A percentile compares a stretch with the other conserved stretches of the same genome.
Conservation (phyloP, 2,113 vertebrate species). For the Oxyruncus cristatus region DNA sequence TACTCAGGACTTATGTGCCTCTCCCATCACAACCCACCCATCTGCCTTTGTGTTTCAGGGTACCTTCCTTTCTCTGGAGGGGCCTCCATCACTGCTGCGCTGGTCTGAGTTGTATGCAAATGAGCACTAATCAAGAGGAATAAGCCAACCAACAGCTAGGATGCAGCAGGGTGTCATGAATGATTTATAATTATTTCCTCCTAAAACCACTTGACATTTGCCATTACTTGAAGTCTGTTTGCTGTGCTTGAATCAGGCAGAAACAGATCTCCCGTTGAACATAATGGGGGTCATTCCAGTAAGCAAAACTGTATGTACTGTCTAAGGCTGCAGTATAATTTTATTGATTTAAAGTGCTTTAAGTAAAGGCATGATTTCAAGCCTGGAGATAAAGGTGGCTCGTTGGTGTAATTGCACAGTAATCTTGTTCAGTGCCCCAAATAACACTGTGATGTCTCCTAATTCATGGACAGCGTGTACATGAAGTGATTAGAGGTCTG, state of each 20-base stretch:
- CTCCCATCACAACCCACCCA: not conserved
- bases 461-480: slow-evolving; percentile 39
- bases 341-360: slow-evolving; percentile 66
- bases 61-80: not conserved
- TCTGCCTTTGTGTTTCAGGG: not conserved
- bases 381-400: slow-evolving; percentile 54
- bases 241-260: slow-evolving; percentile 59
- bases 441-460: slow-evolving; percentile 46
- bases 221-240: slow-evolving; percentile 63
- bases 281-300: slow-evolving; percentile 49
- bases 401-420: slow-evolving; percentile 51
- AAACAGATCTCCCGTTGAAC: slow-evolving; percentile 27
- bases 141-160: slow-evolving; percentile 17
- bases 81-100: not conserved
- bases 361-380: slow-evolving; percentile 55
- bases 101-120: slow-evolving; percentile 9
- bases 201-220: slow-evolving; percentile 65
- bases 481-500: slow-evolving; percentile 57
- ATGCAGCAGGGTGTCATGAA: not conserved
- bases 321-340: slow-evolving; percentile 42
- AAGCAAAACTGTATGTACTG: slow-evolving; percentile 67
- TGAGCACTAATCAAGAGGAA: slow-evolving; percentile 16
- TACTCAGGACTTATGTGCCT: not conserved
- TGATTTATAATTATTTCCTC: slow-evolving; percentile 60
- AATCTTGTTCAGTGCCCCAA: slow-evolving; percentile 57